Base-by-base conservation (phyloP, 2,888 invertebrate genomes). In the Prenolepis imparis region DNA sequence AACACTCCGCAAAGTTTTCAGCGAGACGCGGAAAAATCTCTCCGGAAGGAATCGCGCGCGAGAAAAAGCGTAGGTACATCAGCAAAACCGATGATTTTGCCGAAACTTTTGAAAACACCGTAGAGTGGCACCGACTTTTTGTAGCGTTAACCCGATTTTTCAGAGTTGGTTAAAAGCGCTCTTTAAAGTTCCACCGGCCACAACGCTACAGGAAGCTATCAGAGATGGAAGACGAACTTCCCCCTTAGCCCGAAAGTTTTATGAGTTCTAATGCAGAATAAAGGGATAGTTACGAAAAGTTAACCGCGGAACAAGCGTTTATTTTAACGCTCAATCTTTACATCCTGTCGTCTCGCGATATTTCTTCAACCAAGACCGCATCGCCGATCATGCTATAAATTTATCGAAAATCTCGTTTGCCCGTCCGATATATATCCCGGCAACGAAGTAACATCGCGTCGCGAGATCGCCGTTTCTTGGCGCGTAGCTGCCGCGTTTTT, bases 291-390 rank as follows among this genome's bases (percentile, higher is more conserved):
- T 80, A 61, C 41, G 12, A 12, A 72, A 72, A 80, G 78, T 80
- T 80, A 80, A 59, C 78, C 44, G 59, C 59, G 44, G 44, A 59
- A 24, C 72, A 72, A 59, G 55, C 78, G 78, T 80, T 80, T 80
- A 80, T 80, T 72, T 80, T 80, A 72, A 80, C 72, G 78, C 78
- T 72, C 78, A 72, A 80, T 80, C 78, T 80, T 80, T 80, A 80
- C 72, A 80, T 80, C 78, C 41, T 72, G 78, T 80, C 78, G 59
- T 57, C 72, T 24, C 57, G 59, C 21, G 39, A 39, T 52, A 77
- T 80, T 21, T 59, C 78, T 24, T 44, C 32, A 32, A 36, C 21
- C 32, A 12, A 44, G 32, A 59, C 39, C 32, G 21, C 5, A 24
- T 15, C 18, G 15, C 21, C 32, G 9, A 15, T 57, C 52, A 12